phyloP scores from a whole-genome alignment of 1,140 invertebrate genomes.

The Euura lappo region DNA sequence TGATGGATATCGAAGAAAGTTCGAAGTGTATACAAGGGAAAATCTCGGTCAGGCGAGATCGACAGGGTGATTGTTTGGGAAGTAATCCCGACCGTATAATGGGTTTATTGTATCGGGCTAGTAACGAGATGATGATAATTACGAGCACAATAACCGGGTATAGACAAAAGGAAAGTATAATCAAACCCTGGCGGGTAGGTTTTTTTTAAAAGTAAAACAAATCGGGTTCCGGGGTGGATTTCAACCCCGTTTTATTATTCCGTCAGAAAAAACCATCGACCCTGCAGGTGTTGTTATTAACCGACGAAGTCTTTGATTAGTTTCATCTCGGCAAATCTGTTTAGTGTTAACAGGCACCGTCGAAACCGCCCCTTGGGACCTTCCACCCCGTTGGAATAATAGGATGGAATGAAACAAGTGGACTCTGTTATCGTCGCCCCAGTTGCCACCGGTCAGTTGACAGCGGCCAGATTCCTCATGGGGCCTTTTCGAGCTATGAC shows the following conservation, averaged over 20 bases:
- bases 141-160: neutral
- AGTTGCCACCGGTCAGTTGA: neutral
- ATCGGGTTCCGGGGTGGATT: neutral
- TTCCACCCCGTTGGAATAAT: neutral
- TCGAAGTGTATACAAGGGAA: too few species aligned
- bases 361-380: neutral
- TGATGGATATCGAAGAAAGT: too few species aligned
- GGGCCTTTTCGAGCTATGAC: conserved; percentile 39
- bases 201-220: too few species aligned
- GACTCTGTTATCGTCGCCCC: neutral
- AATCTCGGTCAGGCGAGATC: neutral
- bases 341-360: conserved; percentile 1
- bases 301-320: conserved; percentile 1
- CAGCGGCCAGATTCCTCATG: conserved; percentile 22
- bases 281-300: neutral
- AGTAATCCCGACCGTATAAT: conserved; percentile 5
- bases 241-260: neutral
- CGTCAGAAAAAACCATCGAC: neutral
- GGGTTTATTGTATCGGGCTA: neutral
- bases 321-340: neutral
- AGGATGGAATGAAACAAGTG: conserved; percentile 2
- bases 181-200: neutral
- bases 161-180: neutral
- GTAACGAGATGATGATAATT: conserved; percentile 3
- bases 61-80: neutral